phyloP scores from a whole-genome alignment of 2,888 invertebrate genomes.

The Syrista parreyssii region DNA sequence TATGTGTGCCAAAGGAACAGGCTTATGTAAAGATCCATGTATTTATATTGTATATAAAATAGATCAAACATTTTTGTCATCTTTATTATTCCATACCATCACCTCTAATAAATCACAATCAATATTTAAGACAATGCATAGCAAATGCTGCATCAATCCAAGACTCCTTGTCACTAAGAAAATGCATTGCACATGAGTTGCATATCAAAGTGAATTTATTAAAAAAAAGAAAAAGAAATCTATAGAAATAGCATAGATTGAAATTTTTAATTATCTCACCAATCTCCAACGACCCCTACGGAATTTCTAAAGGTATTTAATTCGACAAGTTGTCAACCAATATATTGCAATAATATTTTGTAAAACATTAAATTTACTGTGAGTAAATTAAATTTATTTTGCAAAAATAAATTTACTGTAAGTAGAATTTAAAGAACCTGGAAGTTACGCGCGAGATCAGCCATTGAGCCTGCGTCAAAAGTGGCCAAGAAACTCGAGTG shows the following conservation, averaged over 20 bases:
- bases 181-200: neutral
- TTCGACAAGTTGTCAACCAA: neutral
- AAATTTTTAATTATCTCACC: neutral
- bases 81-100: neutral
- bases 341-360: neutral
- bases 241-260: neutral
- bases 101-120: neutral
- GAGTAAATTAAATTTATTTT: no score
- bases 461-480: neutral
- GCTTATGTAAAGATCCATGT: neutral
- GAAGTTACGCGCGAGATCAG: neutral
- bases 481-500: neutral
- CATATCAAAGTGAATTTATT: neutral
- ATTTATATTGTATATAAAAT: neutral
- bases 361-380: no score
- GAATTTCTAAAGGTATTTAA: neutral
- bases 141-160: neutral
- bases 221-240: neutral
- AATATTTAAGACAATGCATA: neutral
- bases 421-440: neutral
- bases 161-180: neutral
- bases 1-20: neutral
- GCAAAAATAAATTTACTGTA: no score
- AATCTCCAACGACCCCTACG: neutral
- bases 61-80: neutral